Percentiles rank a stretch among this genome's conserved stretches.
These are phyloP conservation scores for Eublepharis macularius DNA, from an alignment of 2,113 vertebrate species.

Conservation along the genomic window DNA sequence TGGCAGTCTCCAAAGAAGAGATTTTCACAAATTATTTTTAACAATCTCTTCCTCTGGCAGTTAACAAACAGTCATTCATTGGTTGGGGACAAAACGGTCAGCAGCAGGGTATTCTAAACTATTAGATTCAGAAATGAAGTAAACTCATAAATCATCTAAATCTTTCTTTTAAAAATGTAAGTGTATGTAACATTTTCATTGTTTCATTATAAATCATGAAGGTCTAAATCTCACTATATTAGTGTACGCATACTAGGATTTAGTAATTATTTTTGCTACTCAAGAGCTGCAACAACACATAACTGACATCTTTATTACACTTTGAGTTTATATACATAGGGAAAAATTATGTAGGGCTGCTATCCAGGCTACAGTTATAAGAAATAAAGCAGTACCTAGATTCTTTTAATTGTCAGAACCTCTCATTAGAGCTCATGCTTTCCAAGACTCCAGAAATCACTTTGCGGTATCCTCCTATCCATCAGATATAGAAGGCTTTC, in stretches of 20 bases:
- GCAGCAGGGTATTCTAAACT: neutral
- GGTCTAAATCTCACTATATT: neutral
- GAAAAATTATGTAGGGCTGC: neutral
- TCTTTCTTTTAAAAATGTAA: neutral
- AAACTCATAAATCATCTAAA: neutral
- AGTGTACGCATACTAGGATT: neutral
- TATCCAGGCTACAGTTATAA: neutral
- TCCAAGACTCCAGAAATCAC: neutral
- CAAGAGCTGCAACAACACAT: neutral
- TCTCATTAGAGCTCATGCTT: neutral
- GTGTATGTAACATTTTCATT: neutral
- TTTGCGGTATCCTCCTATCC: neutral
- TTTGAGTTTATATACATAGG: neutral
- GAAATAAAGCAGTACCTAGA: neutral
- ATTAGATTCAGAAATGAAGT: neutral
- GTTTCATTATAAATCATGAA: neutral
- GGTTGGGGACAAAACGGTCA: neutral
- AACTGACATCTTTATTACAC: neutral
- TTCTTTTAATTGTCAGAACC: neutral
- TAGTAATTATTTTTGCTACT: neutral
- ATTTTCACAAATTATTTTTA: neutral
- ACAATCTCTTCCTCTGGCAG: conserved; percentile 7
- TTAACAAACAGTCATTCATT: conserved; percentile 7
- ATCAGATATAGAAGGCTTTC: neutral
- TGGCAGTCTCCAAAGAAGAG: neutral